A percentile compares a stretch with the other conserved stretches of the same genome.
These are phyloP conservation scores for Caenorhabditis virilis DNA, from an alignment of 2,888 invertebrate genomes.

Conservation along the genomic window DNA sequence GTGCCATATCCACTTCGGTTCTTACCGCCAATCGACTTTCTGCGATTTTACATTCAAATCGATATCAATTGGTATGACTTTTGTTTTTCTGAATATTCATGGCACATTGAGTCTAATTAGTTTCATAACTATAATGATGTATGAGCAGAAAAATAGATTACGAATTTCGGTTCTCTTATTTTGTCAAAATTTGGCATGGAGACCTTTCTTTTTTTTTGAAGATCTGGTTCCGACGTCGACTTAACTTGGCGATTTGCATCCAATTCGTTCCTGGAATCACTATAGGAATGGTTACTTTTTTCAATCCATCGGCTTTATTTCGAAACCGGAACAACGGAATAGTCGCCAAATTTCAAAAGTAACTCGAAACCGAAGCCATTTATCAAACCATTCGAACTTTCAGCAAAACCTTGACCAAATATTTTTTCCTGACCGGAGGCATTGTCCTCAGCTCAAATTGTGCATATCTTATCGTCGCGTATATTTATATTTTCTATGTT, in stretches of 20 bases:
- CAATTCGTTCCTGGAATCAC: slow-evolving; percentile 21
- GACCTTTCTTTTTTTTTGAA: no score
- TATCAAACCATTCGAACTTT: background rate
- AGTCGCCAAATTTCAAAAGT: slow-evolving; percentile 26
- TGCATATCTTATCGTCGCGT: no score
- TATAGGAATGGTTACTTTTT: slow-evolving; percentile 20
- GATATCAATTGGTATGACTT: slow-evolving; percentile 18
- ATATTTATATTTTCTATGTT: no score
- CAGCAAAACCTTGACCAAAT: slow-evolving; percentile 19
- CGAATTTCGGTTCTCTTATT: no score
- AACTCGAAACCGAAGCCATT: background rate
- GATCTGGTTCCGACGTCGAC: slow-evolving; percentile 28
- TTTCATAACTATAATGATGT: background rate
- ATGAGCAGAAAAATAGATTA: background rate
- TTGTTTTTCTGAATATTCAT: background rate
- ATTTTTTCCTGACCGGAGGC: slow-evolving; percentile 19
- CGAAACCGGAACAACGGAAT: slow-evolving; percentile 25
- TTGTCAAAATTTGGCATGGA: no score
- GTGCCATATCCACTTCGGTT: slow-evolving; percentile 23
- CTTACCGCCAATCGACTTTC: slow-evolving; percentile 24
- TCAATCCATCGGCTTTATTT: slow-evolving; percentile 21
- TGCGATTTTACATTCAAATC: slow-evolving; percentile 20
- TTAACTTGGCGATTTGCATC: slow-evolving; percentile 20
- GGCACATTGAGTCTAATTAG: no score
- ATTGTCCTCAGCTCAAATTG: slow-evolving; percentile 10